Conservation (phyloP, 2,113 vertebrate species). For the Sphaerodactylus townsendi region DNA sequence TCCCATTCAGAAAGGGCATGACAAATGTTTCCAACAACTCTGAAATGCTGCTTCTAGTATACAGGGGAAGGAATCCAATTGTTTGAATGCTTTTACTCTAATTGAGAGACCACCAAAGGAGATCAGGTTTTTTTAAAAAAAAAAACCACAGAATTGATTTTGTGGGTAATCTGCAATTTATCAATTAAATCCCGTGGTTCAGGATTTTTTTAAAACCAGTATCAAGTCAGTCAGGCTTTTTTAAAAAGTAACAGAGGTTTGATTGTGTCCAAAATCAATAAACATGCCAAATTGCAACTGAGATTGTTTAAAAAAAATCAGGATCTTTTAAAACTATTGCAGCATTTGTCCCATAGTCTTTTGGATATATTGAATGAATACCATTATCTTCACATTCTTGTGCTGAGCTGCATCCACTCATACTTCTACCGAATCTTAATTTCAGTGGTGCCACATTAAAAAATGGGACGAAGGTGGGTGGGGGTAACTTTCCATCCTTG, state of each 20-base stretch:
- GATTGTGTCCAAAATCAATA: neutral
- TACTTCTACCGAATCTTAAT: neutral
- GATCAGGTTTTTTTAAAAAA: neutral
- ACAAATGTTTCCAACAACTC: constrained; percentile 45
- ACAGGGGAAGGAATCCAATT: constrained; percentile 16
- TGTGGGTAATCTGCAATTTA: neutral
- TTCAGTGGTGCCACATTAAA: neutral
- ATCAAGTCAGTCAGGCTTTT: neutral
- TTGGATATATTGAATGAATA: neutral
- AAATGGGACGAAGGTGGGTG: neutral
- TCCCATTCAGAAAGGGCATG: constrained; percentile 30
- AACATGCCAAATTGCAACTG: neutral
- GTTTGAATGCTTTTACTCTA: constrained; percentile 14
- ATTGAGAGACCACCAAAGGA: neutral
- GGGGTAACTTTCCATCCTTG: neutral
- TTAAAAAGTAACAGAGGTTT: neutral
- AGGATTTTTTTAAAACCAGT: neutral
- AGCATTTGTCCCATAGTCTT: neutral
- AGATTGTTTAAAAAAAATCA: neutral
- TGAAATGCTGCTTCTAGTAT: constrained; percentile 36
- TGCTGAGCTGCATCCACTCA: neutral
- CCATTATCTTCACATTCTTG: neutral
- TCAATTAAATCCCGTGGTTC: neutral
- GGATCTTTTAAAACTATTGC: neutral
- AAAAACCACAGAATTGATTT: neutral